These are phyloP conservation scores for Anas platyrhynchos DNA, from an alignment of 2,113 vertebrate species.

Conservation along the genomic window DNA sequence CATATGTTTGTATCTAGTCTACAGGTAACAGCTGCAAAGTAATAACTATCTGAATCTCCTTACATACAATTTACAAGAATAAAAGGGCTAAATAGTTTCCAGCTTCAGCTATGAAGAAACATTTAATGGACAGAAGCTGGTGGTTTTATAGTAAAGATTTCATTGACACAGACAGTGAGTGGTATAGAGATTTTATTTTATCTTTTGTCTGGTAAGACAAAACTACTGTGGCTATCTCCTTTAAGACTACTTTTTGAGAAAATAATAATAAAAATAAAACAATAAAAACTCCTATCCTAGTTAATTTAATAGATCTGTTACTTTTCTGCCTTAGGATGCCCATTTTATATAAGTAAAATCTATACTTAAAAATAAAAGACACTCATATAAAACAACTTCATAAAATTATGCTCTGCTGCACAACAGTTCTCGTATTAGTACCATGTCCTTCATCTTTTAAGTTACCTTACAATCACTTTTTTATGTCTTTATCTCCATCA, in stretches of 20 bases:
- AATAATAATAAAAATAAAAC: neutral
- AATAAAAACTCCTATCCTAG: accelerated
- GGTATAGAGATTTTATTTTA: neutral
- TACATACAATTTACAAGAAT: neutral
- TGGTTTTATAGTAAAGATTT: neutral
- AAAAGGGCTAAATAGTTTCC: neutral
- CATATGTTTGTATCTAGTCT: neutral
- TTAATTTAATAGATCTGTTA: neutral
- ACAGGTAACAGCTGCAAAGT: neutral
- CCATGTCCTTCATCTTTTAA: neutral
- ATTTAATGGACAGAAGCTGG: neutral
- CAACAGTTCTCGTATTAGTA: neutral
- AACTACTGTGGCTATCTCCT: neutral
- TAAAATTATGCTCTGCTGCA: too few species aligned
- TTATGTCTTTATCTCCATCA: neutral
- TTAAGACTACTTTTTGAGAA: neutral
- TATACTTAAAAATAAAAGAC: neutral
- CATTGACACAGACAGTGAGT: neutral
- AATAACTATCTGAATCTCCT: neutral
- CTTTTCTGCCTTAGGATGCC: neutral
- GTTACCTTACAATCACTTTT: neutral
- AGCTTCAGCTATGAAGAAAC: neutral
- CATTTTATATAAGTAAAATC: neutral
- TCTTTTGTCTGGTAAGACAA: too few species aligned
- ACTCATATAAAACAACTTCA: neutral